Conservation (phyloP, 2,797 vertebrate genomes). For the Epinephelus coioides region DNA sequence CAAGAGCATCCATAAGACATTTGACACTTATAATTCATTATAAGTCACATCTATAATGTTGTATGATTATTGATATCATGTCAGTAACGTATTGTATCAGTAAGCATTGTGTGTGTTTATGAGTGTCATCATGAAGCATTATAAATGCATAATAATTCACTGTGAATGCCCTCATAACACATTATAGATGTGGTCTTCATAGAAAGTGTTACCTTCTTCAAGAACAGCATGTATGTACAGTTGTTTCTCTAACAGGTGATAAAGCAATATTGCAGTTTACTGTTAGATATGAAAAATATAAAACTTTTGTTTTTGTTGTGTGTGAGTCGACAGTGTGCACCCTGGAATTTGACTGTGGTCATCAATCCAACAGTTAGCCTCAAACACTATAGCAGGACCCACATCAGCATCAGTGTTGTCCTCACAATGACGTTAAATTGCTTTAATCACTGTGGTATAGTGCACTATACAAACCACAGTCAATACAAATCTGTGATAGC, state of each 20-base stretch:
- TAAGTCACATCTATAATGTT: too few species aligned
- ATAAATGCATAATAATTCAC: too few species aligned
- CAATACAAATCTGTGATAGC: conserved; percentile 25
- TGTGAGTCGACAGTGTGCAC: neutral
- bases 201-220: too few species aligned
- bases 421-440: neutral
- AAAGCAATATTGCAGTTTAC: neutral
- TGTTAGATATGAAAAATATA: neutral
- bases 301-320: neutral
- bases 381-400: neutral
- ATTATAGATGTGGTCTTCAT: too few species aligned
- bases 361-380: neutral
- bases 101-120: too few species aligned
- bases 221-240: neutral
- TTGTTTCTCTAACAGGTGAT: too few species aligned
- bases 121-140: too few species aligned
- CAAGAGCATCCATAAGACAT: too few species aligned
- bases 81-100: too few species aligned
- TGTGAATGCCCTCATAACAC: too few species aligned
- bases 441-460: conserved; percentile 8
- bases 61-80: too few species aligned
- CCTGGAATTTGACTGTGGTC: neutral
- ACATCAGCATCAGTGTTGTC: conserved; percentile 6
- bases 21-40: too few species aligned
- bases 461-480: neutral